phyloP scores from a whole-genome alignment of 2,888 invertebrate genomes.

The Cosmopolites sordidus region DNA sequence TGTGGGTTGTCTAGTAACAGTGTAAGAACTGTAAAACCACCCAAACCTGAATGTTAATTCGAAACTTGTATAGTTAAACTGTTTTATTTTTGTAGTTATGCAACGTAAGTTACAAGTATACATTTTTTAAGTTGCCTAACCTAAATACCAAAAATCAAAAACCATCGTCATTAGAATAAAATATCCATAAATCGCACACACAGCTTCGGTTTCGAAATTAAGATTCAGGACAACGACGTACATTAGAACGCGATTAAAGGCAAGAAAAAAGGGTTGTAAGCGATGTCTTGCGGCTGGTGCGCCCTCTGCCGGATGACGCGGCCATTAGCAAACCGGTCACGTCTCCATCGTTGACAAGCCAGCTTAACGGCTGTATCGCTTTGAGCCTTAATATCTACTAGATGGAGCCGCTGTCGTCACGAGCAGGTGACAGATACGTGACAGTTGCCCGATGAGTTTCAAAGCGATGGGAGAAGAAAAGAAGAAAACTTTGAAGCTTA shows the following conservation, averaged over 20 bases:
- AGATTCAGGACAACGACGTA: conserved; percentile 31
- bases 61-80: too few relatives aligned
- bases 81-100: too few relatives aligned
- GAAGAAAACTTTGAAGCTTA: too few relatives aligned
- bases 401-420: conserved; percentile 34
- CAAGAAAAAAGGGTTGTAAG: conserved; percentile 37
- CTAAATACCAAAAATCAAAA: too few relatives aligned
- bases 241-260: conserved; percentile 35
- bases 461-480: too few relatives aligned
- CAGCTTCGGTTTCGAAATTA: conserved; percentile 26
- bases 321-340: conserved; percentile 40
- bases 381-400: conserved; percentile 43
- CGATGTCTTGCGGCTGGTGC: conserved; percentile 22
- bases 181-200: conserved; percentile 11
- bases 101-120: too few relatives aligned
- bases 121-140: too few relatives aligned
- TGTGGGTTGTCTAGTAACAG: too few relatives aligned
- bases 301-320: conserved; percentile 3
- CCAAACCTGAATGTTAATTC: too few relatives aligned
- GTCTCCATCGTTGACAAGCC: conserved; percentile 42
- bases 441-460: background rate
- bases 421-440: conserved; percentile 46
- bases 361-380: conserved; percentile 48
- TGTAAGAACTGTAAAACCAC: too few relatives aligned
- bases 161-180: too few relatives aligned